These are phyloP conservation scores for Sebastes melanostomus DNA, from an alignment of 2,797 vertebrate species.

Conservation along the genomic window DNA sequence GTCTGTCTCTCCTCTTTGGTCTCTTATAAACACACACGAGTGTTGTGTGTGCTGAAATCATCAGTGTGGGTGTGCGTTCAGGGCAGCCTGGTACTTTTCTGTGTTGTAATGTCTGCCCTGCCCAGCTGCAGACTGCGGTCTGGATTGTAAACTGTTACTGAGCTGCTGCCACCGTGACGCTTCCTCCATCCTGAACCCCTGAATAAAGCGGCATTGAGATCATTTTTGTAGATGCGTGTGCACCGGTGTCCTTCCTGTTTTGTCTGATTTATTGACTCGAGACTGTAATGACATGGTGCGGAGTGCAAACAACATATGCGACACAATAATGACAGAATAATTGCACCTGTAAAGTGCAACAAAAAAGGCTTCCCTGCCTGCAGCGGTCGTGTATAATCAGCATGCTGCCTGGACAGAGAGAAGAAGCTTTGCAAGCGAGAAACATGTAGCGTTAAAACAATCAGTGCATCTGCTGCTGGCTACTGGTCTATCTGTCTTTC, in stretches of 20 bases:
- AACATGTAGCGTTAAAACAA: background rate
- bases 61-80: constrained; percentile 37
- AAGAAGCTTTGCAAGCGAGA: background rate
- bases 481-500: background rate
- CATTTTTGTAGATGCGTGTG: background rate
- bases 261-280: background rate
- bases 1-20: background rate
- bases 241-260: background rate
- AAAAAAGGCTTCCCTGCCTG: background rate
- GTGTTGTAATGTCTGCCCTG: constrained; percentile 35
- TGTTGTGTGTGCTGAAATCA: constrained; percentile 29
- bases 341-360: background rate
- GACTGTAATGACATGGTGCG: background rate
- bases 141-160: constrained; percentile 1
- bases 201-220: background rate
- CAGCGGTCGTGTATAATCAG: background rate
- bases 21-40: constrained; percentile 17
- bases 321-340: background rate
- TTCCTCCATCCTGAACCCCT: background rate
- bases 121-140: constrained; percentile 17
- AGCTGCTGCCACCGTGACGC: background rate
- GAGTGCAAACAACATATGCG: background rate
- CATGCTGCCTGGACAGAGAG: background rate
- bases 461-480: background rate
- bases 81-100: constrained; percentile 30